These are phyloP conservation scores for Stigmatopora argus DNA, from an alignment of 2,113 vertebrate species.

Conservation along the genomic window DNA sequence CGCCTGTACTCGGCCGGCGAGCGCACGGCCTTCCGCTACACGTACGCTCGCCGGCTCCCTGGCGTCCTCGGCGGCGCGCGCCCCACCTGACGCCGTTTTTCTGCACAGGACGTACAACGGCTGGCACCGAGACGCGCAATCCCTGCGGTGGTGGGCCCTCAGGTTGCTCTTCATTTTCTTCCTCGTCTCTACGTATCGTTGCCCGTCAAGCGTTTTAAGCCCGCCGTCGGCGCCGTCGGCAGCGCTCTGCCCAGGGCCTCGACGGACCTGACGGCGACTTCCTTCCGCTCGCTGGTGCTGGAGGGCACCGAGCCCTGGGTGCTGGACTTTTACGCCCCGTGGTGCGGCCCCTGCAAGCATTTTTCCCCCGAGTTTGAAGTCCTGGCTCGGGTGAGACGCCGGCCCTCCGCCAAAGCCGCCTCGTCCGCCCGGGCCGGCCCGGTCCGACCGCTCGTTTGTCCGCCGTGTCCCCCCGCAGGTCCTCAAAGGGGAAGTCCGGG, in stretches of 20 bases:
- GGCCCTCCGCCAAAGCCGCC: too few species aligned
- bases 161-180: constrained; percentile 70
- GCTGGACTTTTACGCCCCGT: constrained; percentile 93
- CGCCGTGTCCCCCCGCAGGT: constrained; percentile 61
- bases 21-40: constrained; percentile 65
- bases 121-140: constrained; percentile 88
- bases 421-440: too few species aligned
- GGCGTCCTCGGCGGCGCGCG: too few species aligned
- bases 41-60: constrained; percentile 73
- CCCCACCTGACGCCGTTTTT: constrained; percentile 1
- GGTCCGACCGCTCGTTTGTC: constrained; percentile 17
- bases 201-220: too few species aligned
- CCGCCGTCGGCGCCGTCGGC: background rate
- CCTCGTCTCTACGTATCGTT: background rate
- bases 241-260: constrained; percentile 84
- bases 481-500: constrained; percentile 83
- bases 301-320: constrained; percentile 87
- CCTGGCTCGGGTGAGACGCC: constrained; percentile 79
- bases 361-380: constrained; percentile 96
- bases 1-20: constrained; percentile 76
- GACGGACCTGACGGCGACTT: constrained; percentile 82
- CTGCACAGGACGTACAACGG: constrained; percentile 81
- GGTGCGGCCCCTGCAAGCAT: constrained; percentile 94
- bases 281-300: constrained; percentile 81
- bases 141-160: constrained; percentile 84